A percentile compares a stretch with the other conserved stretches of the same genome.
Evolutionary conservation across 2,888 invertebrate genomes (phyloP).

Genomic region (Galerucella calmariensis): DNA sequence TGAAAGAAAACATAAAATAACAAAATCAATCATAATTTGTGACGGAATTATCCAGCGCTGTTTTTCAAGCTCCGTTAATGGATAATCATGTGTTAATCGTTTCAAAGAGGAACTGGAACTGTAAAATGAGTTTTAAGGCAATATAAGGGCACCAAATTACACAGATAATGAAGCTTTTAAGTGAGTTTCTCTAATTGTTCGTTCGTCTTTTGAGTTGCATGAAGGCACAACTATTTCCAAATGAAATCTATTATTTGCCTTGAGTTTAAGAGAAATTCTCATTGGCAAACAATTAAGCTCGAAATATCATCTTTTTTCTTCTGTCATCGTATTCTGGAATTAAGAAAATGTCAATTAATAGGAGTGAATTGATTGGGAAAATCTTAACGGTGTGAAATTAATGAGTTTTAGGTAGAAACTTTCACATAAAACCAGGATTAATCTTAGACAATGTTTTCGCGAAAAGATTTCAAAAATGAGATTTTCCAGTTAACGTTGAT

Average conservation of each 20-base stretch:
- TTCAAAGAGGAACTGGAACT: constrained; percentile 40
- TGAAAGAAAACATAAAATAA: neutral
- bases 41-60: neutral
- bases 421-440: neutral
- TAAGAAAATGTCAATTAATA: constrained; percentile 3
- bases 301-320: neutral
- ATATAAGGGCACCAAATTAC: constrained; percentile 47
- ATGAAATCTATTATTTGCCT: constrained; percentile 29
- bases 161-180: constrained; percentile 45
- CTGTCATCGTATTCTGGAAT: neutral
- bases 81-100: constrained; percentile 46
- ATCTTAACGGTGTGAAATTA: neutral
- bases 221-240: constrained; percentile 26
- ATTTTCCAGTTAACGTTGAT: no score
- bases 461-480: no score
- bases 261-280: constrained; percentile 9
- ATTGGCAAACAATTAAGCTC: neutral
- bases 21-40: neutral
- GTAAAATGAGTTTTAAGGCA: constrained; percentile 37
- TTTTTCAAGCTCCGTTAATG: constrained; percentile 12
- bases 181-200: constrained; percentile 45
- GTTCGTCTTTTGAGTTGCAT: constrained; percentile 17
- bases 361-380: neutral
- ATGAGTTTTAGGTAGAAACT: neutral
- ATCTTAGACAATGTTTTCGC: no score